phyloP scores from a whole-genome alignment of 2,113 vertebrate genomes.

The Neoarius graeffei region DNA sequence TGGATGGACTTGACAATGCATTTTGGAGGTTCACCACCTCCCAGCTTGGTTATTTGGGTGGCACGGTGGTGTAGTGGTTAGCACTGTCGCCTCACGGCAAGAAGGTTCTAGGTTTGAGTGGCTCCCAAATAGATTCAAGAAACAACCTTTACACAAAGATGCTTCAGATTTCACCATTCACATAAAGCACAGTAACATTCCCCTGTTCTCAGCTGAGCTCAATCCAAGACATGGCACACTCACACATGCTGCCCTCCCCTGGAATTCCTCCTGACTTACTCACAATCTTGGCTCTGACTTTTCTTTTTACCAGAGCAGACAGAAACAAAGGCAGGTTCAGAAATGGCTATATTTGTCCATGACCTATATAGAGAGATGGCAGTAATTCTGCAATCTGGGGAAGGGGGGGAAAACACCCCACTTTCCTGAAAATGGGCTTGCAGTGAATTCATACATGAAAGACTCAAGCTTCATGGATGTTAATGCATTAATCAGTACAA shows the following conservation, averaged over 20 bases:
- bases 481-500: neutral
- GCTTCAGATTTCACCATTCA: conserved; percentile 15
- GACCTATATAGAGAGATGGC: conserved; percentile 23
- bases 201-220: conserved; percentile 33
- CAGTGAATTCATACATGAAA: conserved; percentile 40
- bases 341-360: conserved; percentile 38
- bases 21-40: neutral
- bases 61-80: neutral
- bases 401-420: neutral
- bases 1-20: no score
- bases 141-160: conserved; percentile 30
- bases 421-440: neutral
- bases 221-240: conserved; percentile 48
- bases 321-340: conserved; percentile 50
- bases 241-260: conserved; percentile 39
- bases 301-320: conserved; percentile 45
- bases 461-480: conserved; percentile 25
- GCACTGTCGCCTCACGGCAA: no score
- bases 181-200: neutral
- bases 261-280: conserved; percentile 50
- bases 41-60: neutral
- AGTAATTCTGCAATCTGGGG: neutral
- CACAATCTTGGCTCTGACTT: conserved; percentile 56
- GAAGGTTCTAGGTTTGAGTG: neutral
- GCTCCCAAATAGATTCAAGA: neutral